Conservation (phyloP, 2,888 invertebrate genomes). For the Tinea trinotella region DNA sequence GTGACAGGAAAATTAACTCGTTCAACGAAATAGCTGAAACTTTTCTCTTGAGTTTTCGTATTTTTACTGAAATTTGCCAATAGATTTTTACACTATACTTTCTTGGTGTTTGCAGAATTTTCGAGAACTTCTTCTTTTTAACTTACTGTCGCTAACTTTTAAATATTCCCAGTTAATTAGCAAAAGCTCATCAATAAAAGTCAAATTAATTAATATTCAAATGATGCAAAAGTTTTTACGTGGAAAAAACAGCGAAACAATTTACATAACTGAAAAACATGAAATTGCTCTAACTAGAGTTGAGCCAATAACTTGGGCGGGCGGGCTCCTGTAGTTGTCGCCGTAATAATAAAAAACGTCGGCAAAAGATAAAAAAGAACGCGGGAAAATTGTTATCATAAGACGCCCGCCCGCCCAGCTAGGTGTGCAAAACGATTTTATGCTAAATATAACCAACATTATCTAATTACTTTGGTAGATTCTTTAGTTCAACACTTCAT, state of each 20-base stretch:
- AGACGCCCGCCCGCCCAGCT: constrained; percentile 31
- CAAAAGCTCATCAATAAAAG: background rate
- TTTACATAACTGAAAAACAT: constrained; percentile 15
- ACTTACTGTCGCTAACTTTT: background rate
- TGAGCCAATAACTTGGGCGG: constrained; percentile 26
- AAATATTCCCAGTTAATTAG: background rate
- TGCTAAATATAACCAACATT: constrained; percentile 24
- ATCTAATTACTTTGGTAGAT: no score
- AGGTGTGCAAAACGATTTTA: constrained; percentile 32
- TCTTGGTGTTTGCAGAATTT: background rate
- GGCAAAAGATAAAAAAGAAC: constrained; percentile 41
- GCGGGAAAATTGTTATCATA: constrained; percentile 63
- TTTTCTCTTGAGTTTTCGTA: background rate
- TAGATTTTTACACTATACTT: background rate
- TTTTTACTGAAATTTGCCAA: background rate
- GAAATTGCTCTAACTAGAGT: constrained; percentile 28
- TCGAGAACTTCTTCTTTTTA: background rate
- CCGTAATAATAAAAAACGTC: constrained; percentile 53
- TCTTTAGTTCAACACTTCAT: no score
- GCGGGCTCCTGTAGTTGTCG: constrained; percentile 45
- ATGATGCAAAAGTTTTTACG: constrained; percentile 1
- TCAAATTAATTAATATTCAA: background rate
- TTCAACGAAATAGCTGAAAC: background rate
- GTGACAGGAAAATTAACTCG: background rate
- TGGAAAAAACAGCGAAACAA: constrained; percentile 8